Percentiles rank a stretch among this genome's conserved stretches.
Conservation (phyloP, 2,797 vertebrate species). For the Distichodus sexfasciatus region DNA sequence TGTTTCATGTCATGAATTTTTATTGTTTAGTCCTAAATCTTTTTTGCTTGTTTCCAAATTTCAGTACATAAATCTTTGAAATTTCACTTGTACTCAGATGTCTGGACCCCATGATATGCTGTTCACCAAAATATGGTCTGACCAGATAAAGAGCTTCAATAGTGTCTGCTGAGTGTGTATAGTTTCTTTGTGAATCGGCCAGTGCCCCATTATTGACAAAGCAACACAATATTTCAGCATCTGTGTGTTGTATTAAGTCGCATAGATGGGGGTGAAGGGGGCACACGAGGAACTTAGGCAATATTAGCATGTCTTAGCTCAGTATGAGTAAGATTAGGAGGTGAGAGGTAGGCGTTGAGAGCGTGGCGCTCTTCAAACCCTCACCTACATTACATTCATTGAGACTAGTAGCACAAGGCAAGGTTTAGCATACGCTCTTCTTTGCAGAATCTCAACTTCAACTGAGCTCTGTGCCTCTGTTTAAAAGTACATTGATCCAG, state of each 20-base stretch:
- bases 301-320: slow-evolving; percentile 66
- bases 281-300: slow-evolving; percentile 62
- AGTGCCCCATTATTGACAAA: not conserved
- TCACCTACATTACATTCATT: slow-evolving; percentile 67
- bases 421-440: slow-evolving; percentile 65
- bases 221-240: not conserved
- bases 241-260: no score
- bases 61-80: no score
- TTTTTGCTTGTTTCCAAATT: no score
- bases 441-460: slow-evolving; percentile 54
- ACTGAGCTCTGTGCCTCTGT: not conserved
- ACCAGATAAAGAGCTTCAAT: no score
- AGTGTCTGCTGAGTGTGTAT: no score
- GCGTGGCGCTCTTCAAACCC: slow-evolving; percentile 43
- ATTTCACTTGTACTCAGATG: no score
- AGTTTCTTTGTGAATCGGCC: no score
- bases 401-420: slow-evolving; percentile 64
- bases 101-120: no score
- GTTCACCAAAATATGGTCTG: no score
- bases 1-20: no score
- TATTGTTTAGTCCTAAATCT: no score
- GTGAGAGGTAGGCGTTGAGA: slow-evolving; percentile 57
- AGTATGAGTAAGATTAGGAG: slow-evolving; percentile 73
- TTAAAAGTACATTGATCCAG: not conserved
- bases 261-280: not conserved